Conservation (phyloP, 2,888 invertebrate genomes). For the Mantis religiosa region DNA sequence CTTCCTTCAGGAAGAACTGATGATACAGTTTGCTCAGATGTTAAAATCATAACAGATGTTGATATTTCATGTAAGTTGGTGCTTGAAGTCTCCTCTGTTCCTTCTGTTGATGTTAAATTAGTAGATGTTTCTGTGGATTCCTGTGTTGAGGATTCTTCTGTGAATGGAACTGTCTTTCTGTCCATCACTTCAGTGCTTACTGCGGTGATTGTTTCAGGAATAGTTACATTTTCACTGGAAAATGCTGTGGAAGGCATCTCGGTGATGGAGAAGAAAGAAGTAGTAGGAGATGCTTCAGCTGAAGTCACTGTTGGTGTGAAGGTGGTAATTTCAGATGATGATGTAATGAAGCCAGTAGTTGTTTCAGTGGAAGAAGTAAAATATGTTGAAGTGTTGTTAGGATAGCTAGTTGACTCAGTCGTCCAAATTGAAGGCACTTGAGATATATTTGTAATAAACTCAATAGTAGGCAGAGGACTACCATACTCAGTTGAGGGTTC, state of each 20-base stretch:
- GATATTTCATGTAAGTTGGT: not conserved
- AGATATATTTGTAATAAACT: not conserved
- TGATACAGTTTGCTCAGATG: not conserved
- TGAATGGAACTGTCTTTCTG: slow-evolving; percentile 8
- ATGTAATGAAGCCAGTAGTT: not conserved
- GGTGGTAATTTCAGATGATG: not conserved
- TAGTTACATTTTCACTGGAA: slow-evolving; percentile 36
- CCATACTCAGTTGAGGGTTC: not conserved
- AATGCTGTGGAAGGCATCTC: slow-evolving; percentile 34
- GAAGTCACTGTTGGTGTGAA: not conserved
- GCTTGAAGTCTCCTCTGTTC: not conserved
- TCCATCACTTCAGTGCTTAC: slow-evolving; percentile 28
- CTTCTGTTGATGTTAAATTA: not conserved
- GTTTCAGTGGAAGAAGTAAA: not conserved
- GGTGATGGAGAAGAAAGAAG: not conserved
- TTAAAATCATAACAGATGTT: not conserved
- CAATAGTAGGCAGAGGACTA: not conserved
- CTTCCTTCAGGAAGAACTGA: not conserved
- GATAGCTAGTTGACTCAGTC: not conserved
- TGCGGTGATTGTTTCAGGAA: slow-evolving; percentile 31
- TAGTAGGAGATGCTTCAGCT: not conserved
- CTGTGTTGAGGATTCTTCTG: slow-evolving; percentile 24
- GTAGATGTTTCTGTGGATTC: slow-evolving; percentile 26
- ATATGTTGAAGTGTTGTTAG: not conserved
- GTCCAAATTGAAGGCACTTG: not conserved